phyloP scores from a whole-genome alignment of 1,140 invertebrate species.

The Stegodyphus dumicola region DNA sequence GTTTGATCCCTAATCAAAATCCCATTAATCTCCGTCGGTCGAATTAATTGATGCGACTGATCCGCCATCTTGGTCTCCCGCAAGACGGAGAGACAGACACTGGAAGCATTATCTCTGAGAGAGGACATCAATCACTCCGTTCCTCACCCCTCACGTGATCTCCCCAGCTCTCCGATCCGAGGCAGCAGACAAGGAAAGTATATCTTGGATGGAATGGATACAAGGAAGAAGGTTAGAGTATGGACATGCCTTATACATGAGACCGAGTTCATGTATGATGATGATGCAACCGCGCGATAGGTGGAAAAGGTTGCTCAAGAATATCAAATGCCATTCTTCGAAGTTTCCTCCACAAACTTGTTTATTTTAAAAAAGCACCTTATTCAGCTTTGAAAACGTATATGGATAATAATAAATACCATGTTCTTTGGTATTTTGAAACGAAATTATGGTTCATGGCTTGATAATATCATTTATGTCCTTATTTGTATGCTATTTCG shows the following conservation, averaged over 20 bases:
- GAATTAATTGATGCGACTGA: slow-evolving; percentile 45
- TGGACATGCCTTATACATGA: slow-evolving; percentile 26
- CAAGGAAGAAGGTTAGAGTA: slow-evolving; percentile 4
- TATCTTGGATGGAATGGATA: slow-evolving; percentile 5
- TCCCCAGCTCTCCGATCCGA: background rate
- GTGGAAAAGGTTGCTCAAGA: too few relatives aligned
- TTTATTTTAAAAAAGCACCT: too few relatives aligned
- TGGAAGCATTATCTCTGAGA: slow-evolving; percentile 8
- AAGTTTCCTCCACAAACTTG: too few relatives aligned
- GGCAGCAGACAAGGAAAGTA: background rate
- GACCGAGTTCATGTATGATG: background rate
- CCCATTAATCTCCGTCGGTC: slow-evolving; percentile 42
- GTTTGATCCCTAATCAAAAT: slow-evolving; percentile 49
- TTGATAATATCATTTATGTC: too few relatives aligned
- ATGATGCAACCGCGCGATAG: too few relatives aligned
- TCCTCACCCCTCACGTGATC: background rate
- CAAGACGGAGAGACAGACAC: slow-evolving; percentile 1
- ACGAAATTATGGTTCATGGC: too few relatives aligned
- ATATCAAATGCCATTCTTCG: too few relatives aligned
- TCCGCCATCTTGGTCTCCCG: slow-evolving; percentile 11
- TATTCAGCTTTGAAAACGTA: too few relatives aligned
- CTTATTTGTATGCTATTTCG: too few relatives aligned
- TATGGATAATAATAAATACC: too few relatives aligned
- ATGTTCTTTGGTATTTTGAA: too few relatives aligned
- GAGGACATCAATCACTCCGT: slow-evolving; percentile 25